phyloP scores from a whole-genome alignment of 2,113 vertebrate genomes.

The Microcebus ravelobensis region DNA sequence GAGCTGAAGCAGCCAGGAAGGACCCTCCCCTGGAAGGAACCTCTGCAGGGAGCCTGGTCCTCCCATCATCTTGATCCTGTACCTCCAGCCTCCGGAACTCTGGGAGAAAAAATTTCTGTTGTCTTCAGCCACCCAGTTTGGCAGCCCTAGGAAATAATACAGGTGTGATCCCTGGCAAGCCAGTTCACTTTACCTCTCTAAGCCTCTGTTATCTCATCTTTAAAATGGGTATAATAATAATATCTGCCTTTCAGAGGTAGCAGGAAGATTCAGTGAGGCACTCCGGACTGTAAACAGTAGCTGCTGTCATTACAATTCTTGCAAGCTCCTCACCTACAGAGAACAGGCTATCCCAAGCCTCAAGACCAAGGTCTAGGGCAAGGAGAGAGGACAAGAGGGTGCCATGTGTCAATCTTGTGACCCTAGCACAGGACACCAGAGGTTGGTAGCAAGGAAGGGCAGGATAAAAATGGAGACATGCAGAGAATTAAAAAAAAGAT shows the following conservation, averaged over 20 bases:
- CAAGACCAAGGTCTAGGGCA: not conserved
- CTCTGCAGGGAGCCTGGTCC: fast-evolving
- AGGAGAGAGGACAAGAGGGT: not conserved
- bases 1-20: not conserved
- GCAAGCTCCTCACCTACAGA: too few species aligned
- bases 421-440: not conserved
- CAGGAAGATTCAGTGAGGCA: not conserved
- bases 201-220: not conserved
- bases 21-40: not conserved
- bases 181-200: not conserved
- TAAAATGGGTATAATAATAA: not conserved
- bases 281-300: not conserved
- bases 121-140: not conserved
- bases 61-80: not conserved
- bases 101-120: not conserved
- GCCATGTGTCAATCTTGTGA: not conserved
- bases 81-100: not conserved
- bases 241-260: not conserved
- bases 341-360: fast-evolving
- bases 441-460: not conserved
- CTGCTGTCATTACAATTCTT: too few species aligned
- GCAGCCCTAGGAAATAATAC: not conserved
- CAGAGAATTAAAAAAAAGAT: not conserved
- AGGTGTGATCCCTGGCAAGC: not conserved
- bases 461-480: not conserved